Evolutionary conservation across 2,797 vertebrate species (phyloP), one percentile per base, ranked within the genome.

Genomic region (Tenualosa thibaudeaui): DNA sequence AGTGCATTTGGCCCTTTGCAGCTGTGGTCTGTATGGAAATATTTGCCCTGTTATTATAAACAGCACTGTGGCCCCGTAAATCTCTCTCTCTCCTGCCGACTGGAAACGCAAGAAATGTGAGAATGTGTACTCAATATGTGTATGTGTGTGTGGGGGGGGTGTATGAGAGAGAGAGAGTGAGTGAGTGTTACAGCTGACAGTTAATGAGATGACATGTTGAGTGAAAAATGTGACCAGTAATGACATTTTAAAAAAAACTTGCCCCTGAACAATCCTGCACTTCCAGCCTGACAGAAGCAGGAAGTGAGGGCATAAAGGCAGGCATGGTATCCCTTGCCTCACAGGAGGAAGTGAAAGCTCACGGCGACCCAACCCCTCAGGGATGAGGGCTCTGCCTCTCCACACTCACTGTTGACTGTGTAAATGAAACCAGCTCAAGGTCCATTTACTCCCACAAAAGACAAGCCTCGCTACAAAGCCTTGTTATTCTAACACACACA

Each of bases 391-490:
- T 65, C 31, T 65, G 58, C 65, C 31, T 71, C 26, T 71, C 40
- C 17, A 15, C 17, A 17, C 17, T 78, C 37, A 46, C 37, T 46
- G 71, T 78, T 78, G 71, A 78, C 71, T 15, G 71, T 78, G 71
- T 78, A 78, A 78, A 78, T 78, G 71, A 78, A 78, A 46, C 71
- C 71, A 46, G 71, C 71, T 78, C 71, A 78, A 78, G 71, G 71
- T 78, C 71, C 71, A 78, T 46, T 78, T 78, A 78, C 37, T 19
- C 71, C 17, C 40, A 78, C 71, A 78, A 78, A 78, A 78, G 71
- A 46, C 71, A 46, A 78, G 40, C 71, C 71, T 51, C 1, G 50
- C 12, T 19, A 75, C 68, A 75, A 75, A 75, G 68, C 68, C 68
- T 75, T 31, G 19, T 5, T 75, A 46, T 15, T 78, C 71, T 46